Evolutionary conservation across 92 coral and sea anemone species (phyloP).

Genomic region (Epizoanthus rinbou): DNA sequence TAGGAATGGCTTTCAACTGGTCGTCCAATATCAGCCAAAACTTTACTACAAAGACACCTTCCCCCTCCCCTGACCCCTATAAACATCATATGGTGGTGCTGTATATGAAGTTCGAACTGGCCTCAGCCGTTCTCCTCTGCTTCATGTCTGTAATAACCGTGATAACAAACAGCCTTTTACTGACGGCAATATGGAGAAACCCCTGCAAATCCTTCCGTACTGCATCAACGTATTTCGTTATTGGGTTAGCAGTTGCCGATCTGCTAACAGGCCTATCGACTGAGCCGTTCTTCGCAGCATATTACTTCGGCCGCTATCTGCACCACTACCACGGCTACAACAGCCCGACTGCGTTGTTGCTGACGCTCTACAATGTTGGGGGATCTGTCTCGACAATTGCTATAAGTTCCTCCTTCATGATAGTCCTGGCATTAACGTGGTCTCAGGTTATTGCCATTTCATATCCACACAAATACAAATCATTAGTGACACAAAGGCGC

Average conservation of each 20-base stretch:
- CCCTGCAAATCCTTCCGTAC: conserved; percentile 73
- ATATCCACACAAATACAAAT: conserved; percentile 70
- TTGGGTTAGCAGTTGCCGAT: conserved; percentile 84
- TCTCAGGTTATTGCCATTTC: conserved; percentile 84
- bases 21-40: not conserved
- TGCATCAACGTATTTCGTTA: conserved; percentile 69
- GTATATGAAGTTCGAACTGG: conserved; percentile 72
- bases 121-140: conserved; percentile 68
- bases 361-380: conserved; percentile 56
- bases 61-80: conserved; percentile 1
- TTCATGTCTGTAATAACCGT: conserved; percentile 68
- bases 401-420: conserved; percentile 84
- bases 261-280: conserved; percentile 74
- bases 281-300: conserved; percentile 79
- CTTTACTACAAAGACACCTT: not conserved
- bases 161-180: conserved; percentile 67
- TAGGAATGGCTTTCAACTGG: not conserved
- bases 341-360: conserved; percentile 12
- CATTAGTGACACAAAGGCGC: conserved; percentile 60
- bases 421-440: conserved; percentile 71
- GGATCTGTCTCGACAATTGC: conserved; percentile 77
- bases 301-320: conserved; percentile 57
- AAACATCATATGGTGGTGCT: conserved; percentile 31
- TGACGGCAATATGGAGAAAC: conserved; percentile 71
- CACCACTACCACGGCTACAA: conserved; percentile 13